These are phyloP conservation scores for Lithophane semibrunnea DNA, from an alignment of 2,888 invertebrate species.

Conservation along the genomic window DNA sequence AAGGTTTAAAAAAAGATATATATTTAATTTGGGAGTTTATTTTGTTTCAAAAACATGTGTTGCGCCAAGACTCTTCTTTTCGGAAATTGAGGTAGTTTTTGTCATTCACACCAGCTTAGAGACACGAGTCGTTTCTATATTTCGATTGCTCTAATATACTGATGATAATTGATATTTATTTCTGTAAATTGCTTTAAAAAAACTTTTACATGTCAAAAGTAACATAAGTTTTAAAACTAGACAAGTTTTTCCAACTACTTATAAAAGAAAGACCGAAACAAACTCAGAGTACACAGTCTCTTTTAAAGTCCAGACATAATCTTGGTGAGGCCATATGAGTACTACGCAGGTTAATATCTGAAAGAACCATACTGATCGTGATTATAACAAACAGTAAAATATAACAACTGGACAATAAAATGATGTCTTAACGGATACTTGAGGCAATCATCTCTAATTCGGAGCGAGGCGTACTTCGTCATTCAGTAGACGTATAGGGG, in stretches of 20 bases:
- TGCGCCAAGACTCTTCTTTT: neutral
- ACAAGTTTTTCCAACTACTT: neutral
- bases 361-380: neutral
- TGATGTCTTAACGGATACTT: slow-evolving; percentile 13
- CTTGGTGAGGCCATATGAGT: neutral
- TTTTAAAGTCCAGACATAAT: neutral
- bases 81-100: neutral
- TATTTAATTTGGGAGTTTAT: neutral
- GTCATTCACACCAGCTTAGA: neutral
- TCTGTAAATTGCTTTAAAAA: no score
- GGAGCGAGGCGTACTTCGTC: slow-evolving; percentile 10
- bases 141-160: neutral
- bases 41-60: neutral
- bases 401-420: slow-evolving; percentile 5
- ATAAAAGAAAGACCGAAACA: neutral
- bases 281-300: neutral
- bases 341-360: neutral
- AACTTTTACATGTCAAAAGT: no score
- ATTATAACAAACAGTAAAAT: neutral
- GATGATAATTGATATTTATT: neutral
- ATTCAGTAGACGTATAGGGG: slow-evolving; percentile 24
- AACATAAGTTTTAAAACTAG: no score
- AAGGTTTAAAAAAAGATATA: slow-evolving; percentile 22
- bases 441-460: slow-evolving; percentile 44
- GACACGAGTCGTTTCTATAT: neutral